Percentiles rank a stretch among this genome's conserved stretches.
Evolutionary conservation across 2,113 vertebrate species (phyloP).

Genomic region (Aegithalos caudatus): DNA sequence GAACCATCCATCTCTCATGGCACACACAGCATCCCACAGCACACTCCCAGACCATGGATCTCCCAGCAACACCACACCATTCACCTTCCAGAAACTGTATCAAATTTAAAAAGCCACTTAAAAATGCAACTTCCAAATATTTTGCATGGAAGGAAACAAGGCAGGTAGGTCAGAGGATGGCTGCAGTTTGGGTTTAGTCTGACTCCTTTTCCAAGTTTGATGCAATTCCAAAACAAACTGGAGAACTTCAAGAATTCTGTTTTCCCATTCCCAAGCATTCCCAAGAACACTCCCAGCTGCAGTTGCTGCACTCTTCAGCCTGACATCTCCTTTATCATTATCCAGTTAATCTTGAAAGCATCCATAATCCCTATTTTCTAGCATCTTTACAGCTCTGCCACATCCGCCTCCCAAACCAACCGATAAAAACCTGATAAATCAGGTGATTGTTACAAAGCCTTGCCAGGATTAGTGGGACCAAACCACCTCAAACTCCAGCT

Average conservation of each 20-base stretch:
- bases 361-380: background rate
- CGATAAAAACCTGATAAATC: background rate
- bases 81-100: accelerated
- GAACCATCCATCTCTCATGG: background rate
- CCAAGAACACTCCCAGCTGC: background rate
- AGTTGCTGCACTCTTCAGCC: background rate
- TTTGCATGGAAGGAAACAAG: background rate
- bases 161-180: too few species aligned
- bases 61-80: background rate
- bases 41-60: accelerated
- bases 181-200: background rate
- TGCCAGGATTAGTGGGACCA: background rate
- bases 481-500: background rate
- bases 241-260: background rate
- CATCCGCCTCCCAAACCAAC: background rate
- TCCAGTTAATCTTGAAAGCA: background rate
- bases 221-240: background rate
- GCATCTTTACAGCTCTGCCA: background rate
- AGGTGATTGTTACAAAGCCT: background rate
- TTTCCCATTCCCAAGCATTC: accelerated
- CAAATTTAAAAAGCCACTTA: background rate
- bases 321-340: background rate
- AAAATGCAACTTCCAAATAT: background rate
- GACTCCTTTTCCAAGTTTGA: background rate
- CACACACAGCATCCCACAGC: background rate